These are phyloP conservation scores for Dilophus febrilis DNA, from an alignment of 2,888 invertebrate species.

Conservation along the genomic window DNA sequence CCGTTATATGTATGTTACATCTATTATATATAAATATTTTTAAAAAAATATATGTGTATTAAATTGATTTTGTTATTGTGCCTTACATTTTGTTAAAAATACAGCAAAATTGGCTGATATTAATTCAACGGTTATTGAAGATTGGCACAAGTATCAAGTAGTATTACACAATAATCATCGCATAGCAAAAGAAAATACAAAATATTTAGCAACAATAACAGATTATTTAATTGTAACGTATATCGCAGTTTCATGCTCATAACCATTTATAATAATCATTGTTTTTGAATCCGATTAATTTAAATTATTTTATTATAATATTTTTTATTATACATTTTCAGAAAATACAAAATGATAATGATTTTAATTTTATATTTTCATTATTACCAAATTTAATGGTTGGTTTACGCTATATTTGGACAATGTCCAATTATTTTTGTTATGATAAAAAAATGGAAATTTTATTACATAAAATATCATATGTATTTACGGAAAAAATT, in stretches of 20 bases:
- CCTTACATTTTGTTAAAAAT: neutral
- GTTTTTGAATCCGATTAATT: neutral
- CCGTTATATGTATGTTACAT: conserved; percentile 12
- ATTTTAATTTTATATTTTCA: conserved; percentile 53
- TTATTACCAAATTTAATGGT: conserved; percentile 65
- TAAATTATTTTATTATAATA: no score
- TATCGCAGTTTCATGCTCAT: neutral
- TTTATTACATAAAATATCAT: conserved; percentile 64
- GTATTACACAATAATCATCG: conserved; percentile 18
- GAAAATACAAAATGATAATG: conserved; percentile 51
- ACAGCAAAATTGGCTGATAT: conserved; percentile 10
- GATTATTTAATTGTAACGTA: conserved; percentile 31
- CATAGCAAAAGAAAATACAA: conserved; percentile 27
- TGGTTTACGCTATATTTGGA: conserved; percentile 80
- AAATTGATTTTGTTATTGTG: no score
- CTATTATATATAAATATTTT: neutral
- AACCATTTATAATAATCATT: neutral
- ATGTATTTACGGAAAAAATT: conserved; percentile 63
- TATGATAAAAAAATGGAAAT: conserved; percentile 74
- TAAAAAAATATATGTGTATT: neutral
- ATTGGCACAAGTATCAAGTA: conserved; percentile 18
- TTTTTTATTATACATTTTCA: no score
- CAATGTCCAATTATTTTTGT: conserved; percentile 70
- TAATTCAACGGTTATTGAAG: conserved; percentile 14
- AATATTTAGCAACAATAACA: conserved; percentile 26